Evolutionary conservation across 2,797 vertebrate genomes (phyloP).

Genomic region (Melanotaenia parkinsoni): DNA sequence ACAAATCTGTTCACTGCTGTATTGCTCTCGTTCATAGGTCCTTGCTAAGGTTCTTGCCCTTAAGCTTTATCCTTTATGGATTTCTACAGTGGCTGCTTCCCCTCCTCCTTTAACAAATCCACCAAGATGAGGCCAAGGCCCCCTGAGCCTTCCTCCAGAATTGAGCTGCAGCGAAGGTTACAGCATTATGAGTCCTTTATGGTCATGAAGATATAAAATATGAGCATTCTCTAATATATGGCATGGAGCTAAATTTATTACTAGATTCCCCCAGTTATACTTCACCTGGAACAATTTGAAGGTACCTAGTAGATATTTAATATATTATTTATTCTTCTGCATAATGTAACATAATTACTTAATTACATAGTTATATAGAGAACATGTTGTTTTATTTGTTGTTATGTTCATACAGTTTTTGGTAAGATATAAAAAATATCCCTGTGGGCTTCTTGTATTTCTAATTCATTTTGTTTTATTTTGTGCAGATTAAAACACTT

Average conservation of each 20-base stretch:
- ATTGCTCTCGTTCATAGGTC: constrained; percentile 33
- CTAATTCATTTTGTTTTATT: no score
- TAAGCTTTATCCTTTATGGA: constrained; percentile 34
- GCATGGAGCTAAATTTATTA: not conserved
- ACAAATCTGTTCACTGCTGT: constrained; percentile 24
- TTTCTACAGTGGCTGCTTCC: constrained; percentile 34
- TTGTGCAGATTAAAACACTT: no score
- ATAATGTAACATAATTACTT: not conserved
- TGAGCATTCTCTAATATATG: constrained; percentile 6
- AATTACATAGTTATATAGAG: not conserved
- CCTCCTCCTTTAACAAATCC: constrained; percentile 26
- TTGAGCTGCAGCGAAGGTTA: constrained; percentile 49
- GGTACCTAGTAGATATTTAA: not conserved
- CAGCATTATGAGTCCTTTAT: constrained; percentile 4
- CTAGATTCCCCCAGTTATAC: not conserved
- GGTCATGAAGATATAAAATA: constrained; percentile 18
- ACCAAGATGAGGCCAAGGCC: constrained; percentile 19
- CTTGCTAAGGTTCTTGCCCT: constrained; percentile 32
- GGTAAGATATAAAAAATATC: not conserved
- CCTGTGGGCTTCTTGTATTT: no score
- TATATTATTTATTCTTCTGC: no score
- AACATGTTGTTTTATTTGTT: not conserved
- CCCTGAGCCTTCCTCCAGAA: constrained; percentile 31
- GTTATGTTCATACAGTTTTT: not conserved
- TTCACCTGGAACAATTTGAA: not conserved